Evolutionary conservation across 2,113 vertebrate species (phyloP).

Genomic region (Sclerurus mexicanus): DNA sequence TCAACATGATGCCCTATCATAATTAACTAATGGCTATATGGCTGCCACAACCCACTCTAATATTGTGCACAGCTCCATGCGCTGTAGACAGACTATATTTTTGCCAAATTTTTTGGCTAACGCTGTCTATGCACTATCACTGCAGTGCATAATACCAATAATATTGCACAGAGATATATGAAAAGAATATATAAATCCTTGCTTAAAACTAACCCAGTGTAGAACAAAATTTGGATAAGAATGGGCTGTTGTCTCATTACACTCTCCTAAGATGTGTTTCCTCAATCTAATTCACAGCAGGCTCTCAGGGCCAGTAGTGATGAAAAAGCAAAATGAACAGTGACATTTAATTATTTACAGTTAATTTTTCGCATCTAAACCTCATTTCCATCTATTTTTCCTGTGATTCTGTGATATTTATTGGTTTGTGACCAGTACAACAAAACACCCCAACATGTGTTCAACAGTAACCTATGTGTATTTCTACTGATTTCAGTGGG

Average conservation of each 20-base stretch:
- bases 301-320: not conserved
- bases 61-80: not conserved
- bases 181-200: not conserved
- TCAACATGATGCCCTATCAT: not conserved
- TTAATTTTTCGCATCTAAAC: not conserved
- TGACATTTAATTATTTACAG: not conserved
- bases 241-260: not conserved
- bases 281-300: not conserved
- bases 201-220: not conserved
- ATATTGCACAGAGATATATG: fast-evolving
- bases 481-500: not conserved
- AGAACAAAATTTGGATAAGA: not conserved
- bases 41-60: not conserved
- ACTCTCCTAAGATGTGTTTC: not conserved
- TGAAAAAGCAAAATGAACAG: not conserved
- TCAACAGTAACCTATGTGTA: not conserved
- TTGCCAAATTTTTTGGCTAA: not conserved
- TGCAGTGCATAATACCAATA: not conserved
- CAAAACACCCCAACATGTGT: not conserved
- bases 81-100: not conserved
- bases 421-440: not conserved
- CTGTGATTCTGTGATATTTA: not conserved
- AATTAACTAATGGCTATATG: constrained; percentile 17
- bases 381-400: not conserved
- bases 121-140: not conserved